Base-by-base conservation (phyloP, 2,888 invertebrate species). In the Lithosia quadra region DNA sequence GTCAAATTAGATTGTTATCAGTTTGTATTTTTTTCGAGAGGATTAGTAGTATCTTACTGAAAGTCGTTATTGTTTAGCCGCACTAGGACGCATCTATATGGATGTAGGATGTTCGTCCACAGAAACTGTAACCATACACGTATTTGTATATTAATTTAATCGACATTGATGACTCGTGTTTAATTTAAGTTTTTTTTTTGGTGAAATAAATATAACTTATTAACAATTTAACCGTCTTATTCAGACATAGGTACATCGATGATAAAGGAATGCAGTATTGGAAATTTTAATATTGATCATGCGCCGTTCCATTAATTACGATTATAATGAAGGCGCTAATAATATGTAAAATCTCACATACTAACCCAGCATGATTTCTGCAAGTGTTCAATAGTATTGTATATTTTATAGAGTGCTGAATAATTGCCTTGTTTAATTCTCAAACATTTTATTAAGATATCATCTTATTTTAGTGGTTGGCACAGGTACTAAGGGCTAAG, bases 371-470 rank as follows among this genome's bases (percentile, higher is more conserved):
- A 24, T 56, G 36, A 39, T 53, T 49, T 58, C 61, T 63, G 60
- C 63, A 65, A 64, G 72, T 73, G 67, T 78, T 63, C 67, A 53
- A 71, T n/a, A 33, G 65, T 24, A 28, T 55, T 55, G 36, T 28
- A 55, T 5, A 55, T 39, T 63, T 71, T 60, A 69, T 70, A 71
- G 72, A 71, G 77, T 69, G 56, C 72, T 74, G 69, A 86, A 81
- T 83, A 79, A 80, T 84, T 76, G 75, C 79, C 71, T 77, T 82
- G 82, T 79, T 82, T 80, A 82, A 81, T 85, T 88, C 84, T 82
- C 86, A 87, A 88, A 88, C 86, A 88, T 86, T 83, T 82, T 63
- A 63, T 36, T 78, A 83, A 87, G 86, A 87, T 87, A 85, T 81
- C 79, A 87, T 89, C 85, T 85, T 76, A 79, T 81, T 82, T 84